Percentiles rank a stretch among this genome's conserved stretches.
These are phyloP conservation scores for Nomada flava DNA, from an alignment of 2,888 invertebrate species.

Conservation along the genomic window DNA sequence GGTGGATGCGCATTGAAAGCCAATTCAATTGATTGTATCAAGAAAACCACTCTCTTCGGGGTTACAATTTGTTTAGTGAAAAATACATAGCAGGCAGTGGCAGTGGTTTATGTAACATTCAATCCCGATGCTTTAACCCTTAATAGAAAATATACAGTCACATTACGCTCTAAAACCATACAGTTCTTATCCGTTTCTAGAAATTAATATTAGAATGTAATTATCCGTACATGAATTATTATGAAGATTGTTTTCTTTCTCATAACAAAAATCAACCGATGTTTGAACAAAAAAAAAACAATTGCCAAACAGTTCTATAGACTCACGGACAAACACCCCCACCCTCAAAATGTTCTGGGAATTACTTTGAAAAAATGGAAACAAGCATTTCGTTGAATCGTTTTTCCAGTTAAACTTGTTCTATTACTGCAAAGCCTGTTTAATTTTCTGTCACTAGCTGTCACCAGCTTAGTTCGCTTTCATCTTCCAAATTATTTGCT, in stretches of 20 bases:
- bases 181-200: too few relatives aligned
- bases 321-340: neutral
- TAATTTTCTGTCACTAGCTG: neutral
- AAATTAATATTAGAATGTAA: too few relatives aligned
- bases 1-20: conserved; percentile 4
- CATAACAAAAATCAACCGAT: neutral
- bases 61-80: neutral
- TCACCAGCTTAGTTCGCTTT: neutral
- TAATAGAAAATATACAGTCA: too few relatives aligned
- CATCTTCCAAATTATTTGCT: conserved; percentile 2
- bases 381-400: neutral
- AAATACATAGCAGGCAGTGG: neutral
- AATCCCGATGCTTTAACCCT: too few relatives aligned
- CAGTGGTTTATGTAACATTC: too few relatives aligned
- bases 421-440: neutral
- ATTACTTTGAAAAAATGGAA: neutral
- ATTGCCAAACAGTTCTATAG: neutral
- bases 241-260: too few relatives aligned
- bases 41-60: neutral
- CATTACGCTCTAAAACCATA: too few relatives aligned
- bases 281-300: neutral
- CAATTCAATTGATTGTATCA: neutral
- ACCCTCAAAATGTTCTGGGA: neutral
- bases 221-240: too few relatives aligned
- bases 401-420: neutral